Evolutionary conservation across 1,140 invertebrate species (phyloP).

Genomic region (Listronotus bonariensis): DNA sequence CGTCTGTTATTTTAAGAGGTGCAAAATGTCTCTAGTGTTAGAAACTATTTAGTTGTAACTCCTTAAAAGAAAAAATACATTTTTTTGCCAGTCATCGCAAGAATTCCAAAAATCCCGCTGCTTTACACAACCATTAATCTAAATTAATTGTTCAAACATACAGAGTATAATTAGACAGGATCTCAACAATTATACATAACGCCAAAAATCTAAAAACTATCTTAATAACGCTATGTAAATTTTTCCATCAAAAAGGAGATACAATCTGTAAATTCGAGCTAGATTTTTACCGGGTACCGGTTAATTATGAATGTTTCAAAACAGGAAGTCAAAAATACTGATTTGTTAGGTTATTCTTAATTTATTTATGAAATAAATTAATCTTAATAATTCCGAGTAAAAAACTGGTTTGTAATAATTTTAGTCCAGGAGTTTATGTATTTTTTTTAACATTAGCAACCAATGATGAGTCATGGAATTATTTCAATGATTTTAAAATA

Average conservation of each 20-base stretch:
- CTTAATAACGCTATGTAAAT: conserved; percentile 15
- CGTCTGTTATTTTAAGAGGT: too few species aligned
- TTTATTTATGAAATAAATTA: conserved; percentile 20
- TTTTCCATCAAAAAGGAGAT: not conserved
- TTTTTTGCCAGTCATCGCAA: not conserved
- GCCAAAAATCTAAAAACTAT: not conserved
- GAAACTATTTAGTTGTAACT: too few species aligned
- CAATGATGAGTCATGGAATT: not conserved
- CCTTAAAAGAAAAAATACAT: too few species aligned
- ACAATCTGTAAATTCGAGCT: conserved; percentile 14
- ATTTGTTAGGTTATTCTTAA: conserved; percentile 13
- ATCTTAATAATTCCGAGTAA: conserved; percentile 1
- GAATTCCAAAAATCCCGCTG: not conserved
- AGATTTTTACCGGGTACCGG: conserved; percentile 6
- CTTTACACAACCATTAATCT: not conserved
- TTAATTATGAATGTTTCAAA: conserved; percentile 21
- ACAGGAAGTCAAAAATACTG: conserved; percentile 24
- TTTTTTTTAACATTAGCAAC: too few species aligned
- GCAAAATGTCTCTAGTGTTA: too few species aligned
- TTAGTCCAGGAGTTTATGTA: not conserved
- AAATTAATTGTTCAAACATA: conserved; percentile 5
- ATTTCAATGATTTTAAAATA: not conserved
- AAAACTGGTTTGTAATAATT: conserved; percentile 5
- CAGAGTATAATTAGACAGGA: too few species aligned
- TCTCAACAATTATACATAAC: too few species aligned